These are phyloP conservation scores for Augochlora pura DNA, from an alignment of 1,140 invertebrate species.

Conservation along the genomic window DNA sequence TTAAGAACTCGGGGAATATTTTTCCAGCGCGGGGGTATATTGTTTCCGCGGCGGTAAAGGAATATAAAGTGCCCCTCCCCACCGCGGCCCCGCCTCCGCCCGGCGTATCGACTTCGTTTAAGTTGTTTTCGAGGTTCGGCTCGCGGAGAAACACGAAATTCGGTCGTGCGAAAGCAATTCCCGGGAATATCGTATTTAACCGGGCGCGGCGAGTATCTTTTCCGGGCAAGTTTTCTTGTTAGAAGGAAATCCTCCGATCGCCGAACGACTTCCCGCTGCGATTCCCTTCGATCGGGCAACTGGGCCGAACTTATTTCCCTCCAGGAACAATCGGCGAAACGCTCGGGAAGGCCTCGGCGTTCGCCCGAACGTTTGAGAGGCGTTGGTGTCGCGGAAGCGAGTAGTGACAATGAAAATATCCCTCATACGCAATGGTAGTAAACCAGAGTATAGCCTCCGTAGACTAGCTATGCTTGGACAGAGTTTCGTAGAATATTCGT, in stretches of 20 bases:
- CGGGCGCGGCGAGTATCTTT: not conserved
- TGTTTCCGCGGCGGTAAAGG: not conserved
- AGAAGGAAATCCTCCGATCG: constrained; percentile 13
- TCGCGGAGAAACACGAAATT: constrained; percentile 21
- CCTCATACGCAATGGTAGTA: too few relatives aligned
- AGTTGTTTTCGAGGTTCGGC: constrained; percentile 51
- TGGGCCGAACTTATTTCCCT: not conserved
- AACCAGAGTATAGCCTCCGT: too few relatives aligned
- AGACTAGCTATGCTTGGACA: too few relatives aligned
- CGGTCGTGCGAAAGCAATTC: constrained; percentile 51
- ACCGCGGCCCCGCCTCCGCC: too few relatives aligned
- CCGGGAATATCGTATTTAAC: constrained; percentile 30
- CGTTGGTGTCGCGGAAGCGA: too few relatives aligned
- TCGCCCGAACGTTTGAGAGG: too few relatives aligned
- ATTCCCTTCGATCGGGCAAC: constrained; percentile 9
- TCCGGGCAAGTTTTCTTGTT: constrained; percentile 46
- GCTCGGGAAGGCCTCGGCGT: too few relatives aligned
- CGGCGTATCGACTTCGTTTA: not conserved
- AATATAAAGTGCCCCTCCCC: not conserved
- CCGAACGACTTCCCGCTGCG: not conserved
- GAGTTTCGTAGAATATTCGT: too few relatives aligned
- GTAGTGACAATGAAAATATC: too few relatives aligned
- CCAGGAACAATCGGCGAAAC: not conserved
- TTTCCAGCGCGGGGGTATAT: not conserved
- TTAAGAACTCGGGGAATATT: not conserved